A percentile compares a stretch with the other conserved stretches of the same genome.
Conservation (phyloP, 2,797 vertebrate genomes). For the Chiloscyllium punctatum region DNA sequence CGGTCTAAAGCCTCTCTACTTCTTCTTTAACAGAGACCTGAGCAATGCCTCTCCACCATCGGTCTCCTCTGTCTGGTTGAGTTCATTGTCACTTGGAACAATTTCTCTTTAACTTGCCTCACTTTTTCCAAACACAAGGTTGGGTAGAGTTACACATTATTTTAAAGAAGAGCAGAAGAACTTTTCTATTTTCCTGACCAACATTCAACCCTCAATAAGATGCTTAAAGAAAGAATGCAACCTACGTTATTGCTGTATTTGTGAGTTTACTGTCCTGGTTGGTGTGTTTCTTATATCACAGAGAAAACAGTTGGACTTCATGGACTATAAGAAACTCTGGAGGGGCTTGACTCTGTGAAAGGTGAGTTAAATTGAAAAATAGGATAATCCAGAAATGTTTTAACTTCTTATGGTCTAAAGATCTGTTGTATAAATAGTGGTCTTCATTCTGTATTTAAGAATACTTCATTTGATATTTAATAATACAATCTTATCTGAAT, state of each 20-base stretch:
- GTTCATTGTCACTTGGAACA: too few species aligned
- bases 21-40: too few species aligned
- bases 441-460: too few species aligned
- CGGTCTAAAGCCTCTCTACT: too few species aligned
- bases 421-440: background rate
- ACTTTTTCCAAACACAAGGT: too few species aligned
- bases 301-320: background rate
- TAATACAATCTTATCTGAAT: background rate
- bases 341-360: too few species aligned
- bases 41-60: too few species aligned
- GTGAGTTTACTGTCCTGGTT: background rate
- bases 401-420: background rate
- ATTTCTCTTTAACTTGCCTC: too few species aligned
- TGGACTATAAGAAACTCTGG: background rate
- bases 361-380: too few species aligned
- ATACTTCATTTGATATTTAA: background rate
- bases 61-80: too few species aligned
- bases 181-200: background rate
- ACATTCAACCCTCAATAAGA: background rate
- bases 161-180: background rate
- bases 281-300: background rate
- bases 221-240: background rate
- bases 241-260: background rate
- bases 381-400: too few species aligned
- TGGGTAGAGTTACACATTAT: background rate